phyloP scores from a whole-genome alignment of 1,140 invertebrate genomes.

The Pristionchus pacificus region DNA sequence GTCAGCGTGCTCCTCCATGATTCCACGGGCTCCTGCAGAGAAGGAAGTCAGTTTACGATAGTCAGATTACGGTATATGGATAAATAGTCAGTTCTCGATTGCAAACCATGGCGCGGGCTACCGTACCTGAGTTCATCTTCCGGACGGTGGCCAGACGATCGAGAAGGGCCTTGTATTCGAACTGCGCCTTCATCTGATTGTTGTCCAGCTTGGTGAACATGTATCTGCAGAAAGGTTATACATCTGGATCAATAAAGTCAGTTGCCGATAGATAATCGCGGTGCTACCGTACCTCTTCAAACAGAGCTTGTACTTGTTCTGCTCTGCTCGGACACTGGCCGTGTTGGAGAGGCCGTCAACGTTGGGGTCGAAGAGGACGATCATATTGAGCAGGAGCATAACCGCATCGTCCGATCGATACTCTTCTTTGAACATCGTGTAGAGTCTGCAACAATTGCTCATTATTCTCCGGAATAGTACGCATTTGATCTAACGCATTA shows the following conservation, averaged over 20 bases:
- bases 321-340: neutral
- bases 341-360: neutral
- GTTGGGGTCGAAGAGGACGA: neutral
- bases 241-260: neutral
- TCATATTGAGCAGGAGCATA: neutral
- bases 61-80: too few relatives aligned
- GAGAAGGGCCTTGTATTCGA: neutral
- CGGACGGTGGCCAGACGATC: neutral
- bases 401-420: neutral
- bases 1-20: neutral
- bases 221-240: too few relatives aligned
- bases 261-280: too few relatives aligned
- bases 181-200: neutral
- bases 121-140: neutral
- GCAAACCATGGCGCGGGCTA: neutral
- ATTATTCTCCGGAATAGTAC: too few relatives aligned
- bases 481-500: too few relatives aligned
- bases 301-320: neutral
- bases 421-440: neutral
- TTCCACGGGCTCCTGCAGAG: neutral
- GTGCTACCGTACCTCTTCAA: neutral
- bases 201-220: neutral
- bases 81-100: too few relatives aligned
- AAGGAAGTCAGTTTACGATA: neutral
- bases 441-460: neutral